phyloP scores from a whole-genome alignment of 2,113 vertebrate genomes.

The Melanotaenia duboulayi region DNA sequence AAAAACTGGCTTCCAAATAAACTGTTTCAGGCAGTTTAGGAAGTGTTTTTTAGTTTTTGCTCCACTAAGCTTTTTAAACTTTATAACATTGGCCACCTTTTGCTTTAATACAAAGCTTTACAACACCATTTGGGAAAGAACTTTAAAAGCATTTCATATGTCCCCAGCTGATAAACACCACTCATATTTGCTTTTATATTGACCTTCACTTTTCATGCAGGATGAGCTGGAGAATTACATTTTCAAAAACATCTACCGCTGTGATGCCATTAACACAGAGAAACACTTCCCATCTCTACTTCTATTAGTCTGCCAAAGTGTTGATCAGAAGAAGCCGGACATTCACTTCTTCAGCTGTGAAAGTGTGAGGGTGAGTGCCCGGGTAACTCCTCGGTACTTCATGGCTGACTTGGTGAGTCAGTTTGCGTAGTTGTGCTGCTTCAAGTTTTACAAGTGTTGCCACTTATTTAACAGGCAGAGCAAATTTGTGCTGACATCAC shows the following conservation, averaged over 20 bases:
- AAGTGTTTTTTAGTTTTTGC: background rate
- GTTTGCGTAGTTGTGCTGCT: background rate
- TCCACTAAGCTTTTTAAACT: background rate
- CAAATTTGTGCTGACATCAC: constrained; percentile 83
- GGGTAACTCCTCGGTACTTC: too few relatives aligned
- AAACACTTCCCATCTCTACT: constrained; percentile 81
- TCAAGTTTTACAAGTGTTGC: constrained; percentile 53
- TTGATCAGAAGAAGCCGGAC: constrained; percentile 80
- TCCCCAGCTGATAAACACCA: background rate
- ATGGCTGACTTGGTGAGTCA: background rate
- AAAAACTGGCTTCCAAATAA: too few relatives aligned
- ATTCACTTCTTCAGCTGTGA: constrained; percentile 88
- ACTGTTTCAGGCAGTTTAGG: background rate
- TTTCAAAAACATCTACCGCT: constrained; percentile 80
- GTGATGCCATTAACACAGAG: constrained; percentile 78
- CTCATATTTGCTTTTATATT: background rate
- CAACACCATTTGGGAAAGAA: background rate
- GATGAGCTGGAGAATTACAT: constrained; percentile 86
- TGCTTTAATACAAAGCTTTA: background rate
- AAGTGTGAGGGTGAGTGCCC: constrained; percentile 78
- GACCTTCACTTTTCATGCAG: constrained; percentile 59
- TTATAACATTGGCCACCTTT: background rate
- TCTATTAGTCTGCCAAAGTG: constrained; percentile 84
- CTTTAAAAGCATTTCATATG: background rate
- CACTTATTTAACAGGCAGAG: constrained; percentile 77